Evolutionary conservation across 2,888 invertebrate species (phyloP).

Genomic region (Diloba caeruleocephala): DNA sequence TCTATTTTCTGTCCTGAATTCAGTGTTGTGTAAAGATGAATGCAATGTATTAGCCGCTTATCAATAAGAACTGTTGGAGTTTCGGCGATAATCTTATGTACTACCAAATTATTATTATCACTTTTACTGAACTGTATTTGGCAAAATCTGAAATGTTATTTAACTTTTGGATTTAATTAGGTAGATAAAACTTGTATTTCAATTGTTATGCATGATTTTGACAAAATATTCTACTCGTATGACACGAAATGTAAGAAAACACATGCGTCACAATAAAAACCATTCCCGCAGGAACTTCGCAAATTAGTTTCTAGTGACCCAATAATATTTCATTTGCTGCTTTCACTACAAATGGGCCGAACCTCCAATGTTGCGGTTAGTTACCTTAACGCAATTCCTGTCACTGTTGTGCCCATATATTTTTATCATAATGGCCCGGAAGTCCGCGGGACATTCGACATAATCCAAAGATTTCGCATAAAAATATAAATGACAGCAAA

Average conservation of each 20-base stretch:
- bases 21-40: slow-evolving; percentile 1
- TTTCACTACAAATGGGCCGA: slow-evolving; percentile 44
- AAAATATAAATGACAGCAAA: slow-evolving; percentile 83
- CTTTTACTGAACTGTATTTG: slow-evolving; percentile 3
- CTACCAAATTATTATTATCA: slow-evolving; percentile 6
- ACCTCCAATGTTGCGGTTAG: slow-evolving; percentile 69
- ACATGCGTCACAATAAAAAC: slow-evolving; percentile 37
- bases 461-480: slow-evolving; percentile 68
- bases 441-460: slow-evolving; percentile 71
- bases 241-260: slow-evolving; percentile 32
- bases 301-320: slow-evolving; percentile 51
- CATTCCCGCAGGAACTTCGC: slow-evolving; percentile 45
- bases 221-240: slow-evolving; percentile 17
- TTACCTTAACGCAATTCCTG: slow-evolving; percentile 67
- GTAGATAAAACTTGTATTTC: too few relatives aligned
- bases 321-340: slow-evolving; percentile 46
- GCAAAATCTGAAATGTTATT: neutral
- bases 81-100: slow-evolving; percentile 6
- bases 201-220: slow-evolving; percentile 7
- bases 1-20: slow-evolving; percentile 3
- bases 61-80: slow-evolving; percentile 13
- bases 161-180: too few relatives aligned
- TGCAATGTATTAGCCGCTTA: slow-evolving; percentile 3
- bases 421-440: slow-evolving; percentile 73
- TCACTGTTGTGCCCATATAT: slow-evolving; percentile 61